Evolutionary conservation across 1,140 invertebrate species (phyloP).

Genomic region (Diploscapter pachys): DNA sequence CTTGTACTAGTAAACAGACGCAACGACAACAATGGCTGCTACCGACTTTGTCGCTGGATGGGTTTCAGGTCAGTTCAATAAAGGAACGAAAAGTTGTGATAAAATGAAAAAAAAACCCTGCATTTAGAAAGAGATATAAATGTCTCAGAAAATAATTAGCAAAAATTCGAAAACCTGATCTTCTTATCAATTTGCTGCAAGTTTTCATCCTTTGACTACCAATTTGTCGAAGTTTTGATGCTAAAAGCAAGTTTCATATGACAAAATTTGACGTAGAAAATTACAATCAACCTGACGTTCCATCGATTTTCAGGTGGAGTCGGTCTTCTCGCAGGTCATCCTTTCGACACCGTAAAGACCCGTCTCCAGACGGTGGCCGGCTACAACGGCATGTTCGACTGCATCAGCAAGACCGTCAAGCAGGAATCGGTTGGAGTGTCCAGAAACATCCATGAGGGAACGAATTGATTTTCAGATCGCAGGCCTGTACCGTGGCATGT

Average conservation of each 20-base stretch:
- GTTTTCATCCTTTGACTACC: too few relatives aligned
- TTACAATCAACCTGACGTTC: too few relatives aligned
- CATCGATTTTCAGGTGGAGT: constrained; percentile 41
- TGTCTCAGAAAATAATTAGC: background rate
- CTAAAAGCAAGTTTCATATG: background rate
- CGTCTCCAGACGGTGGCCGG: constrained; percentile 65
- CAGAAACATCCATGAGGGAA: background rate
- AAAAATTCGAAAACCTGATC: too few relatives aligned
- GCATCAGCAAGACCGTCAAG: constrained; percentile 57
- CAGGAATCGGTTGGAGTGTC: constrained; percentile 60
- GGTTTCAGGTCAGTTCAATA: constrained; percentile 19
- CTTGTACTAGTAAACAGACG: too few relatives aligned
- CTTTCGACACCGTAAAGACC: constrained; percentile 62
- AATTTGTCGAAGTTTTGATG: background rate
- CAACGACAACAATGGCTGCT: background rate
- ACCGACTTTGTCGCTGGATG: constrained; percentile 36
- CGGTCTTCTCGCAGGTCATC: constrained; percentile 70
- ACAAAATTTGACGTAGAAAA: too few relatives aligned
- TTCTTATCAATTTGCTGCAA: too few relatives aligned
- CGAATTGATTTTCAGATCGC: constrained; percentile 60
- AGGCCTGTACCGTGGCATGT: constrained; percentile 73
- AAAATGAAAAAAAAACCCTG: background rate
- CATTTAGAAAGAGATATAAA: background rate
- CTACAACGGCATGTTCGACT: constrained; percentile 55
- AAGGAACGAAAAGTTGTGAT: background rate